These are phyloP conservation scores for human (Homo sapiens) DNA, from an alignment of 2,113 vertebrate genomes.

Conservation along the genomic window GRCh38 chr2:59457501-59458000, in stretches of 20 bases:
- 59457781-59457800: background rate
- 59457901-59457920: background rate
- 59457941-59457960: background rate
- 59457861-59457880: background rate
- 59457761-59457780: background rate
- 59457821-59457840: background rate
- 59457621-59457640: slow-evolving; percentile 54
- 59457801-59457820: background rate
- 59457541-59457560: slow-evolving; percentile 82
- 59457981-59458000: background rate
- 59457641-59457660: slow-evolving; percentile 58
- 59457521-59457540: slow-evolving; percentile 88
- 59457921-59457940: background rate
- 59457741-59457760: background rate
- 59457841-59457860: background rate
- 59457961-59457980: background rate
- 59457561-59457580: slow-evolving; percentile 85
- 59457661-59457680: slow-evolving; percentile 43
- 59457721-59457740: background rate
- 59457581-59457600: slow-evolving; percentile 80
- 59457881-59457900: background rate
- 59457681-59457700: slow-evolving; percentile 44
- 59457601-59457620: slow-evolving; percentile 73
- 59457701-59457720: background rate
- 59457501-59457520: slow-evolving; percentile 83